Conservation (phyloP, 2,888 invertebrate genomes). For the Poecilobothrus nobilitatus region DNA sequence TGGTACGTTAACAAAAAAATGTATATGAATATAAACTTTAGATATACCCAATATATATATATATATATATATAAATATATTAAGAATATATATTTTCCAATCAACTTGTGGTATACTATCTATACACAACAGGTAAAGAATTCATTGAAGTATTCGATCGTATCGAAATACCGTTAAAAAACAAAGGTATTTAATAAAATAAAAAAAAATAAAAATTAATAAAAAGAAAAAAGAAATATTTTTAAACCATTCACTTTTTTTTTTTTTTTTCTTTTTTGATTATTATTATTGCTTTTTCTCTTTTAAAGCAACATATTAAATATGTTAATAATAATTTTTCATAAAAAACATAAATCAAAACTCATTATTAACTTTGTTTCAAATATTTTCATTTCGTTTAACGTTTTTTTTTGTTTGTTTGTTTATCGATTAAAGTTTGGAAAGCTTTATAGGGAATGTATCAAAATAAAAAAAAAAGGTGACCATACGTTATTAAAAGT, state of each 20-base stretch:
- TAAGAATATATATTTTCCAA: no score
- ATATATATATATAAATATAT: no score
- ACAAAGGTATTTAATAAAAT: not conserved
- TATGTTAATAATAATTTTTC: not conserved
- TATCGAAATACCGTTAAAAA: slow-evolving; percentile 3
- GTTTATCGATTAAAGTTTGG: no score
- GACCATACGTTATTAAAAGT: no score
- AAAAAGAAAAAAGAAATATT: no score
- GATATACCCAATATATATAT: no score
- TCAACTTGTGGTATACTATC: no score
- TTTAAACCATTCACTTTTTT: not conserved
- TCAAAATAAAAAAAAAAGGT: no score
- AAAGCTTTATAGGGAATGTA: no score
- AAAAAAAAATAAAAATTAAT: no score
- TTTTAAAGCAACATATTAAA: not conserved
- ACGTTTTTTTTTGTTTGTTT: not conserved
- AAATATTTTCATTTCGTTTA: not conserved
- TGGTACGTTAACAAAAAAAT: not conserved
- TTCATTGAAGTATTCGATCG: not conserved
- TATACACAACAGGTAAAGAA: not conserved
- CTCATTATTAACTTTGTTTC: not conserved
- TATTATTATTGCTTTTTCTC: no score
- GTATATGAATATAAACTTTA: no score
- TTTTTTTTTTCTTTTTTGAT: not conserved
- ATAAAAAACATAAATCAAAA: not conserved